Evolutionary conservation across 1,140 invertebrate species (phyloP), one percentile per base, ranked within the genome.

Genomic region (Drosophila lini): DNA sequence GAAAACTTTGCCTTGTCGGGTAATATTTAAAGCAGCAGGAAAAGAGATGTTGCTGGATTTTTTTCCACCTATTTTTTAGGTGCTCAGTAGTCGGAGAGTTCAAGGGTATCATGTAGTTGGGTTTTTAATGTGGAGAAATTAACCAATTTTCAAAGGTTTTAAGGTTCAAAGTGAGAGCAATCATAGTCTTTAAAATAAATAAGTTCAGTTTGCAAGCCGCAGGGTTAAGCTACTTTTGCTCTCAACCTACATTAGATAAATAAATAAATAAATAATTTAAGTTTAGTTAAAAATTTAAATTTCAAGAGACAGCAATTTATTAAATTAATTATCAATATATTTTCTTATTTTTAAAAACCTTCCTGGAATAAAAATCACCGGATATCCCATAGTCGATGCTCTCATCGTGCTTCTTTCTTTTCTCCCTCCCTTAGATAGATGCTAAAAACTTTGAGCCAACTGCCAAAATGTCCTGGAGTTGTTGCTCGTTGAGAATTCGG

Each of bases 381-480:
- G 50, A 53, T 53, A 36, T 36, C 16, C 8, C 5, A 1, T 53
- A 0, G 32, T 36, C 50, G 50, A 53, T 32, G 32, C 32, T 8
- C 16, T 22, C 2, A 22, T 8, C 32, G 13, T 22, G 31, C n/a
- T 15, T 9, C 9, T 7, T 28, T 15, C 7, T 31, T 19, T 3
- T 1, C 5, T 0, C 11, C 7, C 38, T 58, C 11, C 36, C 13
- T 4, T 19, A 13, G 13, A 55, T 19, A 32, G 38, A 56, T 63
- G 28, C 52, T 32, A 45, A 79, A 79, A 67, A 58, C 80, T 81
- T 74, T 58, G 55, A 31, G 28, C 42, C 42, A 71, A 77, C 81
- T 85, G 74, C 85, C 74, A 61, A 74, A 86, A 81, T 78, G 78
- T 81, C 73, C 71, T 61, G 57, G 28, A 59, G 42, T 76, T 80